Conservation (phyloP, 2,113 vertebrate species). For the Saccopteryx bilineata region DNA sequence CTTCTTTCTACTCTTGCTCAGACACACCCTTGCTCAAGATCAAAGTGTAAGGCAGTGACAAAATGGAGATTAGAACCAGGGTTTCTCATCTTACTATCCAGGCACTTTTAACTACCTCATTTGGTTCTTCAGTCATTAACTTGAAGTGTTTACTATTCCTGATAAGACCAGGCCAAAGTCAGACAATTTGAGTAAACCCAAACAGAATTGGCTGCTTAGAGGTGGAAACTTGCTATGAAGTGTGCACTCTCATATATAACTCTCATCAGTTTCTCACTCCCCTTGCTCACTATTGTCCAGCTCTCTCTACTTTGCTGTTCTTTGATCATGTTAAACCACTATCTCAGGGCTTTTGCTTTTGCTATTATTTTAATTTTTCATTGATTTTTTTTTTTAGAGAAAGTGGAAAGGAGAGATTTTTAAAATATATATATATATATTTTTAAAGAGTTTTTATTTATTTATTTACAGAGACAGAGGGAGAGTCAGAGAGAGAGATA, state of each 20-base stretch:
- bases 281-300: background rate
- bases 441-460: too few relatives aligned
- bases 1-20: background rate
- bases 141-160: conserved; percentile 35
- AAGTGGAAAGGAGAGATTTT: too few relatives aligned
- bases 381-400: too few relatives aligned
- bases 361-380: background rate
- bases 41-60: background rate
- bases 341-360: background rate
- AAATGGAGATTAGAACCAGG: background rate
- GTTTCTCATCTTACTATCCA: background rate
- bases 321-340: background rate
- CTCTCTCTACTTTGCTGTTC: background rate
- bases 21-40: background rate
- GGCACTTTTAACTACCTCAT: conserved; percentile 18
- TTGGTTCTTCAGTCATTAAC: conserved; percentile 36
- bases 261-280: background rate
- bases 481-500: too few relatives aligned
- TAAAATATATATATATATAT: too few relatives aligned
- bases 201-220: background rate
- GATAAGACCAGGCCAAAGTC: conserved; percentile 22
- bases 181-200: conserved; percentile 30
- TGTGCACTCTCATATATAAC: background rate
- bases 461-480: too few relatives aligned
- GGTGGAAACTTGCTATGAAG: background rate